Conservation (phyloP, 2,113 vertebrate genomes). For the Eubucco bourcierii region DNA sequence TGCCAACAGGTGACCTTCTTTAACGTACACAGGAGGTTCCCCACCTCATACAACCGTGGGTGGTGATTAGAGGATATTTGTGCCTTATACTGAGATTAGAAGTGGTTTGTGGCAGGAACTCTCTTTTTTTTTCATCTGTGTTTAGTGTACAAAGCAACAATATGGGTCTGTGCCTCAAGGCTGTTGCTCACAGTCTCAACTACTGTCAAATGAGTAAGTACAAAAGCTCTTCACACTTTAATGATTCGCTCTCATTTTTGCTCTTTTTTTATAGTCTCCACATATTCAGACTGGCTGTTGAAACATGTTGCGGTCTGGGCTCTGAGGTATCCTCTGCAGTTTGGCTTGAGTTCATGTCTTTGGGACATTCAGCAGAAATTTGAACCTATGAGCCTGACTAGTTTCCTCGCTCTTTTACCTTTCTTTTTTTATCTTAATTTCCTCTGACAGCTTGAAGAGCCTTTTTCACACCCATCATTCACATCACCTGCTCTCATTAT, state of each 20-base stretch:
- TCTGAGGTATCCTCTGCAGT: background rate
- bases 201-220: background rate
- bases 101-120: conserved; percentile 64
- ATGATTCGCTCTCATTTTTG: background rate
- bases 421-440: background rate
- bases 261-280: background rate
- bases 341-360: background rate
- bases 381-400: background rate
- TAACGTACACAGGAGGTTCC: background rate
- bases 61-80: conserved; percentile 36
- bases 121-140: background rate
- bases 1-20: background rate
- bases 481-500: background rate
- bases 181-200: background rate
- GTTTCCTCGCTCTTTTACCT: background rate
- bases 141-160: background rate
- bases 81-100: conserved; percentile 42
- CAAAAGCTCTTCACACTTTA: fast-evolving
- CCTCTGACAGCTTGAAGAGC: background rate
- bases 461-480: background rate
- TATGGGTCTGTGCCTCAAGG: background rate
- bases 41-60: background rate
- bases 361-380: background rate
- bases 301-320: background rate
- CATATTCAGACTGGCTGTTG: background rate